phyloP scores from a whole-genome alignment of 2,888 invertebrate species.

The Chirona hameri region DNA sequence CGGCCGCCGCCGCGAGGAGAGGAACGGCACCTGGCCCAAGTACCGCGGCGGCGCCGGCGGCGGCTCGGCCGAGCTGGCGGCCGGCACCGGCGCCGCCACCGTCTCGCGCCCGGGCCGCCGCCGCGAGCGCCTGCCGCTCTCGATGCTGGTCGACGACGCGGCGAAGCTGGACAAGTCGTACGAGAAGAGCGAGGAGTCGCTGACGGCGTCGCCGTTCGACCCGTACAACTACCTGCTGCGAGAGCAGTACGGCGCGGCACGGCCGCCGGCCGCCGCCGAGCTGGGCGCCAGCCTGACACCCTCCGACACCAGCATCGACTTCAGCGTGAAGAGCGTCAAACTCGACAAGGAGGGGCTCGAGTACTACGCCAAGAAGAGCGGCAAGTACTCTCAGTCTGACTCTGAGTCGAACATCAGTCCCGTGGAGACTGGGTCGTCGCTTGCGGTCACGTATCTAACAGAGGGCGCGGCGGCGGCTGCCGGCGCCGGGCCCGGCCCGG shows the following conservation, averaged over 20 bases:
- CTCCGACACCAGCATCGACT: conserved; percentile 53
- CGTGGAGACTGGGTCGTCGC: conserved; percentile 38
- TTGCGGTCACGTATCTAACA: conserved; percentile 33
- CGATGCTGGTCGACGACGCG: conserved; percentile 26
- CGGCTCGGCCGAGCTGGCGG: conserved; percentile 33
- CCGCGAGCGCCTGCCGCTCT: not conserved
- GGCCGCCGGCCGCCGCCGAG: conserved; percentile 52
- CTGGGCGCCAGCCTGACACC: conserved; percentile 52
- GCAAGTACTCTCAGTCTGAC: conserved; percentile 50
- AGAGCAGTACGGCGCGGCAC: conserved; percentile 40
- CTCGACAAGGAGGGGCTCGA: conserved; percentile 56
- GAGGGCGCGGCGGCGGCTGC: not conserved
- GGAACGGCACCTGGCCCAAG: conserved; percentile 92
- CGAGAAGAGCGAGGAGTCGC: conserved; percentile 30
- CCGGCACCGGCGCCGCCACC: conserved; percentile 31
- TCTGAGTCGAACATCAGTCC: conserved; percentile 49
- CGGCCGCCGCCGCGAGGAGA: conserved; percentile 38
- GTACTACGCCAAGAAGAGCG: conserved; percentile 53
- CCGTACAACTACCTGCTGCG: conserved; percentile 9
- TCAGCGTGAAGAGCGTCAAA: conserved; percentile 54
- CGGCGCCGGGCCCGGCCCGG: not conserved
- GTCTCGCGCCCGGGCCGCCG: not conserved
- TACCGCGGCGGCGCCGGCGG: conserved; percentile 61
- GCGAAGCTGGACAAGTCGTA: conserved; percentile 28
- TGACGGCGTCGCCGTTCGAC: not conserved